phyloP scores from a whole-genome alignment of 2,888 invertebrate genomes.

The Trissoscelio sp. region DNA sequence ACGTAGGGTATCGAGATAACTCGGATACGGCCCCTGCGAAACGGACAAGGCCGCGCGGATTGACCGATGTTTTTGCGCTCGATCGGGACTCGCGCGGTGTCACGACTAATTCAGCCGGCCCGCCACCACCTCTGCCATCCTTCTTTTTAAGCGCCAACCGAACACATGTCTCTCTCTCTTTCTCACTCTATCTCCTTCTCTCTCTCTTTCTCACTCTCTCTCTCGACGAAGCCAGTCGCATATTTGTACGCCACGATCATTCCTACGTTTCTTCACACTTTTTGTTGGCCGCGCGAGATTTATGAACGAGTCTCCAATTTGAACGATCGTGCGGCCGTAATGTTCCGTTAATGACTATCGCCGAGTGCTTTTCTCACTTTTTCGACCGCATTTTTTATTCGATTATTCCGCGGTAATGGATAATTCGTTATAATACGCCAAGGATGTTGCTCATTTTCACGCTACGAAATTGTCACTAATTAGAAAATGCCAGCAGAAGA shows the following conservation, averaged over 20 bases:
- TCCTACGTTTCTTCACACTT: conserved; percentile 56
- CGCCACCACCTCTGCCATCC: conserved; percentile 41
- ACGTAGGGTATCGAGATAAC: conserved; percentile 56
- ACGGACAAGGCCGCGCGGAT: conserved; percentile 39
- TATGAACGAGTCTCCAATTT: conserved; percentile 59
- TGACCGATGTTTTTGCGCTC: conserved; percentile 73
- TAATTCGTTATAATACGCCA: conserved; percentile 21
- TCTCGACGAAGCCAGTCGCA: no score
- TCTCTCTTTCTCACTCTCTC: no score
- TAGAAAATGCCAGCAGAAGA: neutral
- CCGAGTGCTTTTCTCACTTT: conserved; percentile 54
- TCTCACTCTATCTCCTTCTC: no score
- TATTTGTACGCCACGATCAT: conserved; percentile 45
- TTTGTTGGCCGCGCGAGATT: conserved; percentile 44
- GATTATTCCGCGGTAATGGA: conserved; percentile 20
- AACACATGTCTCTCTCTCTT: conserved; percentile 15
- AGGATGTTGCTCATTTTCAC: conserved; percentile 33
- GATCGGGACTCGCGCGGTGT: conserved; percentile 68
- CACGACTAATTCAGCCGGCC: conserved; percentile 62
- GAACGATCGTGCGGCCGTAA: conserved; percentile 48
- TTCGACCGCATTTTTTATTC: conserved; percentile 39
- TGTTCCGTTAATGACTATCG: conserved; percentile 57
- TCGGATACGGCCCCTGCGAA: conserved; percentile 29
- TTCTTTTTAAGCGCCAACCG: conserved; percentile 17
- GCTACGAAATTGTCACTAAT: neutral